Conservation (phyloP, 2,113 vertebrate genomes). For the Maccullochella peelii region DNA sequence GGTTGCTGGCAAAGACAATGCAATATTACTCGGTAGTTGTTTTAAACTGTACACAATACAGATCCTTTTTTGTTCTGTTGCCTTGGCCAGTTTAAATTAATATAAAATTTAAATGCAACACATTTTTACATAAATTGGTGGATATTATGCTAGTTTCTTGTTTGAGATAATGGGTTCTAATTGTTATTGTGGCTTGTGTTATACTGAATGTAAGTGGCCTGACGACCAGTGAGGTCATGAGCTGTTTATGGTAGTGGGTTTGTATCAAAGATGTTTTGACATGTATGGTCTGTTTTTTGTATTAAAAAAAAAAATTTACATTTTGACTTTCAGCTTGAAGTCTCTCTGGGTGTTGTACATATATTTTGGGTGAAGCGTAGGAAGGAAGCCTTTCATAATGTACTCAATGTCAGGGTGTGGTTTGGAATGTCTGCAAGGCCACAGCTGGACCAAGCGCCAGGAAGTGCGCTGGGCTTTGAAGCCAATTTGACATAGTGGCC, state of each 20-base stretch:
- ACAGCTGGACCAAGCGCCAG: too few species aligned
- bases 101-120: background rate
- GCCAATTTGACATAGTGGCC: too few species aligned
- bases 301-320: background rate
- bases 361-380: background rate
- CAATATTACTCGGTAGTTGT: slow-evolving; percentile 38
- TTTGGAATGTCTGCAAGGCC: too few species aligned
- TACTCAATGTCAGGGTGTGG: too few species aligned
- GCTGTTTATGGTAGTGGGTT: background rate
- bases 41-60: background rate
- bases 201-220: background rate
- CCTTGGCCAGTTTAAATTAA: background rate
- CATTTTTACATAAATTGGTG: background rate
- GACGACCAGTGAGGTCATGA: slow-evolving; percentile 5
- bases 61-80: background rate
- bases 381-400: background rate
- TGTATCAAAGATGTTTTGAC: slow-evolving; percentile 21
- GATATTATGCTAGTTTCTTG: background rate
- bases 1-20: slow-evolving; percentile 41
- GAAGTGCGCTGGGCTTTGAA: too few species aligned
- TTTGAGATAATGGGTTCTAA: background rate
- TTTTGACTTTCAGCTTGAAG: too few species aligned
- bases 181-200: background rate
- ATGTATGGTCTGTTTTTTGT: slow-evolving; percentile 15
- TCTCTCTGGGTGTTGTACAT: background rate